Base-by-base conservation (phyloP, 2,113 vertebrate genomes). In the Anas platyrhynchos region DNA sequence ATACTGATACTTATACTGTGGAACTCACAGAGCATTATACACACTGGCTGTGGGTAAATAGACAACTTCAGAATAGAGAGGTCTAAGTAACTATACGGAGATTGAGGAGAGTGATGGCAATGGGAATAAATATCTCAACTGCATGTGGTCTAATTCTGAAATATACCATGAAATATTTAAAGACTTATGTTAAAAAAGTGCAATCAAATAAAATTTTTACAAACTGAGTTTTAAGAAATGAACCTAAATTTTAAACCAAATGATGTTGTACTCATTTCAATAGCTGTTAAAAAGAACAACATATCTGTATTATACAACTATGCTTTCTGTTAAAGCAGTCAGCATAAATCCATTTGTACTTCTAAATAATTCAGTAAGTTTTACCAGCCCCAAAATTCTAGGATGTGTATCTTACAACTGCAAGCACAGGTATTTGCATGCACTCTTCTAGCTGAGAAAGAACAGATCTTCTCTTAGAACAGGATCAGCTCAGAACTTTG, bases 351-450 rank as follows among this genome's bases (percentile, higher is more conserved):
- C 41, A 29, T 48, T 50, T 1, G 0, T 73, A 75, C 21, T 75
- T 84, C 50, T 69, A 54, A 48, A n/a, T 43, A 86, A 82, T 65
- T 73, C 74, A 82, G 66, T 32, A 81, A 67, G 36, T 58, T 89
- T 66, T 15, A 18, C 21, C 26, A 66, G 69, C 52, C 71, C 27
- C 65, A 32, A 65, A 84, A 38, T 73, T 71, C 58, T 52, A 50
- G 48, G 48, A 84, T 38, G 62, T 4, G 6, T 18, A 66, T 56
- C 83, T 83, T 75, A 32, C 8, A 81, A 65, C 7, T 38, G 73
- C 54, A 73, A 43, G 50, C 1, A 0, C 46, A 29, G 38, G 23
- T 38, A 76, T 79, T 67, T 79, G 62, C 58, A 92, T 29, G 79
- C 36, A 54, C 41, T 82, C 48, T 66, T 88, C 77, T 44, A 72